Percentiles rank a stretch among this genome's conserved stretches.
These are phyloP conservation scores for Ariopsis seemanni DNA, from an alignment of 2,113 vertebrate genomes.

Conservation along the genomic window DNA sequence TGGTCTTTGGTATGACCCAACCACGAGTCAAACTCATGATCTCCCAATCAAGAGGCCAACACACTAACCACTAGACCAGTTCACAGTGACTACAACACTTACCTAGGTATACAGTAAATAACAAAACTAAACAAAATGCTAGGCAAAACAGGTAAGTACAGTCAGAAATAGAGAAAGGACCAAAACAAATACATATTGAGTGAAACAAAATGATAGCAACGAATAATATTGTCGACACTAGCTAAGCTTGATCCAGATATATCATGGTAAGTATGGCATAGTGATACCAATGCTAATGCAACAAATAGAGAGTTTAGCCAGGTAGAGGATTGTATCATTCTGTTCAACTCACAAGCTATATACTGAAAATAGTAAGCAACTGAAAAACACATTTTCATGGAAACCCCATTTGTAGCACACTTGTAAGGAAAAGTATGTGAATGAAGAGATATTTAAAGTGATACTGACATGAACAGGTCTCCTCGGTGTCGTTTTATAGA, in stretches of 20 bases:
- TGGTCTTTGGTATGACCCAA: too few species aligned
- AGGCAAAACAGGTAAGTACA: background rate
- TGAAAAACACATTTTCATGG: background rate
- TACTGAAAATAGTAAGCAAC: background rate
- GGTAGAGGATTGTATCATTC: background rate
- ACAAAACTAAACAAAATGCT: too few species aligned
- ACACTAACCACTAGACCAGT: too few species aligned
- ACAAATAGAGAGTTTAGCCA: background rate
- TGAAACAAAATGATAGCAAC: background rate
- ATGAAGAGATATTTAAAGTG: background rate
- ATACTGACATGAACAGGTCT: too few species aligned
- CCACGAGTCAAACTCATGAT: too few species aligned
- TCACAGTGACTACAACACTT: too few species aligned
- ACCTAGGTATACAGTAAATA: too few species aligned
- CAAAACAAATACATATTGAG: background rate
- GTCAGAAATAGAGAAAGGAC: background rate
- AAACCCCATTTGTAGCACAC: background rate
- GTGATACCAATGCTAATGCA: background rate
- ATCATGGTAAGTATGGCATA: background rate
- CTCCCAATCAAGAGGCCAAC: too few species aligned
- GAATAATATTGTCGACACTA: background rate
- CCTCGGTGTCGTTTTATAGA: too few species aligned
- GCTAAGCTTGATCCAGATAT: background rate
- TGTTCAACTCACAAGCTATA: background rate
- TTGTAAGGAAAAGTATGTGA: background rate